Evolutionary conservation across 2,888 invertebrate genomes (phyloP), one percentile per base, ranked within the genome.

Genomic region (Penaeus monodon): DNA sequence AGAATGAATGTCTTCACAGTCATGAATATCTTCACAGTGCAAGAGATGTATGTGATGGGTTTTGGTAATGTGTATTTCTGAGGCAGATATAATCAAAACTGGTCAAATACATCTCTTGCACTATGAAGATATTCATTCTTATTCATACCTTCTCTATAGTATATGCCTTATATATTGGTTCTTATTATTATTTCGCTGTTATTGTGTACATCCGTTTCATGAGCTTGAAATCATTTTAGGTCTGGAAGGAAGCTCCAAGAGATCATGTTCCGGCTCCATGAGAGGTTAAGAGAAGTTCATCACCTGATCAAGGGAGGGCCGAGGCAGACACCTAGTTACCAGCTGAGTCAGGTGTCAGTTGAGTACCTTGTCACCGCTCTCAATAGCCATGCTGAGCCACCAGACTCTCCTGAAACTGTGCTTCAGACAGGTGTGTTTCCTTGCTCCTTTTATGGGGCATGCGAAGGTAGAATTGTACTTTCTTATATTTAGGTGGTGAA

Each of bases 281-380:
- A 83, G 38, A 88, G 84, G 57, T 77, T 88, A 33, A 70, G 81
- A 57, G 86, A 88, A 57, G 88, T 88, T 20, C 86, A 88, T 29
- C 88, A 88, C n/a, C 66, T 86, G 27, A 84, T 86, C 33, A 83
- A 70, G 77, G 86, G 88, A 29, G 86, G 86, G 20, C 84, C 88
- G 0, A 70, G 64, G 57, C 84, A 73, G 57, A 65, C 80, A 24
- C 82, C 86, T 64, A 17, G 66, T 17, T 88, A 88, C 68, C 88
- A 88, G 68, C 79, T 94, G 90, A 94, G 94, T 17, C 95, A 95
- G 92, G 93, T 95, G 88, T 95, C 94, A 73, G 93, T 95, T 2
- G 94, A 95, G 90, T 95, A 95, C 91, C 92, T 95, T 64, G 93
- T 94, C 90, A 92, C 94, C 70, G 94, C 94, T 20, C 83, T 87